Percentiles rank a stretch among this genome's conserved stretches.
Evolutionary conservation across 2,888 invertebrate genomes (phyloP).

Genomic region (Eilema griseolum): DNA sequence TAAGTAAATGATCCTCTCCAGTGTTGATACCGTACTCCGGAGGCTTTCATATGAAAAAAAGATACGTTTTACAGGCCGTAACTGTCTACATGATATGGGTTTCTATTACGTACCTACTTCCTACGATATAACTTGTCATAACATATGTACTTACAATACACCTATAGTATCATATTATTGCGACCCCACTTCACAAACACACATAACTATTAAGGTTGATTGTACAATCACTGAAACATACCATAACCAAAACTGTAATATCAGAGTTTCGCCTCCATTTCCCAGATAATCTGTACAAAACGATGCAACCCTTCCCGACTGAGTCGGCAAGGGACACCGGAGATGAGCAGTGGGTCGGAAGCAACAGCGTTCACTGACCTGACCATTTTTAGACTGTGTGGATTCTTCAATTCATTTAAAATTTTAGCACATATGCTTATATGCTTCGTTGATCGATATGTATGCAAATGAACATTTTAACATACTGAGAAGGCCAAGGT

Average conservation of each 20-base stretch:
- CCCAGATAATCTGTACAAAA: neutral
- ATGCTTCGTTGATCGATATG: neutral
- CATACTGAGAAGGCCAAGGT: too few species aligned
- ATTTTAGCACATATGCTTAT: neutral
- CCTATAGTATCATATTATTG: neutral
- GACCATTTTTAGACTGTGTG: conserved; percentile 31
- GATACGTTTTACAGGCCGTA: too few species aligned
- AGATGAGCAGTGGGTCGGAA: conserved; percentile 40
- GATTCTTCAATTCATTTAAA: neutral
- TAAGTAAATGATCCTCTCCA: too few species aligned
- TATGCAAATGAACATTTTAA: neutral
- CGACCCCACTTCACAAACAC: neutral
- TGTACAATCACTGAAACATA: neutral
- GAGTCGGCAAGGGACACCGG: conserved; percentile 33
- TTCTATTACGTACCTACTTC: too few species aligned
- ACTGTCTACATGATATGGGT: too few species aligned
- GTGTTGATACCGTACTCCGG: too few species aligned
- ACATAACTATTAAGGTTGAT: neutral
- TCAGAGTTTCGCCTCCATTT: neutral
- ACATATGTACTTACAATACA: neutral
- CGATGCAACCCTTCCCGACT: conserved; percentile 10
- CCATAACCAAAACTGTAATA: neutral
- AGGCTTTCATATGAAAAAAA: too few species aligned
- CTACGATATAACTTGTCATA: too few species aligned
- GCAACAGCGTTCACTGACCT: conserved; percentile 29